These are phyloP conservation scores for Cygnus olor DNA, from an alignment of 2,797 vertebrate species.

Conservation along the genomic window DNA sequence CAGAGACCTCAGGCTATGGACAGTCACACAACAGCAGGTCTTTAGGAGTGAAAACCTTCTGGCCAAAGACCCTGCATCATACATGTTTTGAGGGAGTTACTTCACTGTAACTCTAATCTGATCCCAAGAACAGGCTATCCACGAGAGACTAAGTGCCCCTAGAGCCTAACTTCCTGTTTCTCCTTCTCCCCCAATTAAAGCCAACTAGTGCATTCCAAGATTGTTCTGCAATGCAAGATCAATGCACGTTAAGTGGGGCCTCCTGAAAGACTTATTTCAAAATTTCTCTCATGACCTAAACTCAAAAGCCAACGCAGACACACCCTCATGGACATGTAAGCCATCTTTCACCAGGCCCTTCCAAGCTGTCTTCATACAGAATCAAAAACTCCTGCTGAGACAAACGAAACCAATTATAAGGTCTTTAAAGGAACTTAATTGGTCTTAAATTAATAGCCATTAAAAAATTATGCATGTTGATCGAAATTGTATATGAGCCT, in stretches of 20 bases:
- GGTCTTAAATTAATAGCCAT: not conserved
- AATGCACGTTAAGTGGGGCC: rapidly evolving
- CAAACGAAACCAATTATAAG: not conserved
- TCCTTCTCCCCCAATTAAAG: not conserved
- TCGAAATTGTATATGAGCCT: not conserved
- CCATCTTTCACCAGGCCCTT: not conserved
- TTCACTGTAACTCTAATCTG: not conserved
- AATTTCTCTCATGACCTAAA: not conserved
- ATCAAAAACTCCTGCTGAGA: not conserved
- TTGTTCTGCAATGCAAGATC: not conserved
- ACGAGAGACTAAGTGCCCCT: not conserved
- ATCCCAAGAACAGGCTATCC: not conserved
- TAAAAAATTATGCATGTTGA: not conserved
- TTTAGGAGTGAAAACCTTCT: not conserved
- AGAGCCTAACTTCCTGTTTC: not conserved
- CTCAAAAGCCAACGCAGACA: not conserved
- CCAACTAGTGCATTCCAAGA: not conserved
- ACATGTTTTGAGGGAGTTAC: not conserved
- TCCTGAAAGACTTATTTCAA: not conserved
- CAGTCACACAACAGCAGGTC: not conserved
- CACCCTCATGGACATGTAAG: rapidly evolving
- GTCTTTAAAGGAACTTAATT: not conserved
- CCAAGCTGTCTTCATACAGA: not conserved
- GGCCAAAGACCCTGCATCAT: not conserved
- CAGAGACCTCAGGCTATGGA: not conserved